Conservation (phyloP, 2,797 vertebrate genomes). For the Cetoscarus ocellatus region DNA sequence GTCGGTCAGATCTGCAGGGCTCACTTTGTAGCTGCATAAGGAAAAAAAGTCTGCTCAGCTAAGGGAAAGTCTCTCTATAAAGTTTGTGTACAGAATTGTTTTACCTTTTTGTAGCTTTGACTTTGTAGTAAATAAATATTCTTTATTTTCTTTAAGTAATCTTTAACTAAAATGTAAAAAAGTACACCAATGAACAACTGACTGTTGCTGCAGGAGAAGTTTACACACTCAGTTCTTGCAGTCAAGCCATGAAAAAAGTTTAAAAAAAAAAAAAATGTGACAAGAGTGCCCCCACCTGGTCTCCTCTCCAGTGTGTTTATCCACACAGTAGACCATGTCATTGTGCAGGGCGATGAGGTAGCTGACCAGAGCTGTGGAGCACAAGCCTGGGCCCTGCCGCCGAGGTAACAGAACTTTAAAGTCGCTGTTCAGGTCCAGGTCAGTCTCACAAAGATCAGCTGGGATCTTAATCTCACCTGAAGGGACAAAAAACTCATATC, state of each 20-base stretch:
- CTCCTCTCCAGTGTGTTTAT: slow-evolving; percentile 84
- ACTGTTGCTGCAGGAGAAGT: neutral
- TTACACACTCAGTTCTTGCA: slow-evolving; percentile 4
- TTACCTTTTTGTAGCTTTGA: no score
- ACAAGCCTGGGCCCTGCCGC: slow-evolving; percentile 89
- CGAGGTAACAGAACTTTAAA: slow-evolving; percentile 90
- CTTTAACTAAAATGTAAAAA: neutral
- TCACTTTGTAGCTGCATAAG: slow-evolving; percentile 88
- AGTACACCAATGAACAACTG: neutral
- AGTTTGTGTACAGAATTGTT: no score
- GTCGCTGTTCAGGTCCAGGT: slow-evolving; percentile 82
- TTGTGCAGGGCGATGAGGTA: slow-evolving; percentile 95
- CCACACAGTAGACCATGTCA: slow-evolving; percentile 84
- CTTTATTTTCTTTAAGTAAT: neutral
- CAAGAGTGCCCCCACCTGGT: slow-evolving; percentile 84
- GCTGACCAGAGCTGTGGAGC: slow-evolving; percentile 92
- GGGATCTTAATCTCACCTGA: slow-evolving; percentile 94
- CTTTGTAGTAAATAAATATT: neutral
- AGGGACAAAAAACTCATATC: slow-evolving; percentile 3
- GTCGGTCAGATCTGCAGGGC: slow-evolving; percentile 89
- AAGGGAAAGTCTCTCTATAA: no score
- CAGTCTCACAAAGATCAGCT: slow-evolving; percentile 80
- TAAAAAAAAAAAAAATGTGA: slow-evolving; percentile 49
- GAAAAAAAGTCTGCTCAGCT: slow-evolving; percentile 14
- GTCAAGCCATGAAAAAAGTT: slow-evolving; percentile 3